Evolutionary conservation across 1,140 invertebrate genomes (phyloP).

Genomic region (Tetranychus cinnabarinus): DNA sequence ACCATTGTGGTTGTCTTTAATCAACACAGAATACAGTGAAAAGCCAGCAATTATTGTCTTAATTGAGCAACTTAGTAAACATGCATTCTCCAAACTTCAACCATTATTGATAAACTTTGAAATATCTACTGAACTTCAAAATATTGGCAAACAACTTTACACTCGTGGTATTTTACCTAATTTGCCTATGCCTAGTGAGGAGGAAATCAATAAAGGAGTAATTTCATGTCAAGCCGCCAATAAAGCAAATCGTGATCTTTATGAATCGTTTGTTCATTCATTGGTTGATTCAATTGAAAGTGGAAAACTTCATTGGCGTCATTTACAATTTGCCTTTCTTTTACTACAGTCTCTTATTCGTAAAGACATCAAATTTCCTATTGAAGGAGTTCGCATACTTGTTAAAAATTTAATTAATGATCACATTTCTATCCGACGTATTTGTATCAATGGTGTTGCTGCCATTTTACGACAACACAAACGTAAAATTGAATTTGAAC

Average conservation of each 20-base stretch:
- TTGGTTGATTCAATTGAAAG: conserved; percentile 35
- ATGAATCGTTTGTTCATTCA: conserved; percentile 33
- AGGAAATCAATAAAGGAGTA: background rate
- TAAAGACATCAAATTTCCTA: conserved; percentile 36
- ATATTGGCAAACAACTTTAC: background rate
- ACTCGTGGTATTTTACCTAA: background rate
- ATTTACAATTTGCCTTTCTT: conserved; percentile 42
- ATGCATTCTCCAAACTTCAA: conserved; percentile 26
- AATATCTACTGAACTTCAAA: conserved; percentile 13
- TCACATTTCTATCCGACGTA: conserved; percentile 43
- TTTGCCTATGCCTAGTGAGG: background rate
- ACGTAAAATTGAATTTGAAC: conserved; percentile 28
- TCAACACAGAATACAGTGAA: conserved; percentile 45
- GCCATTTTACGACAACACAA: conserved; percentile 53
- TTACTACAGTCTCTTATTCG: conserved; percentile 44
- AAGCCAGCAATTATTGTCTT: conserved; percentile 50
- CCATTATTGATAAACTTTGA: conserved; percentile 23
- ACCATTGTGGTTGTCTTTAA: conserved; percentile 45
- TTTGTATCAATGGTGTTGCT: conserved; percentile 33
- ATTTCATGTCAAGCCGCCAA: conserved; percentile 17
- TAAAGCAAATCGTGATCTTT: conserved; percentile 27
- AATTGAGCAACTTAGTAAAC: conserved; percentile 32
- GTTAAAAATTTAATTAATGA: conserved; percentile 44
- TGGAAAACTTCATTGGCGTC: conserved; percentile 54
- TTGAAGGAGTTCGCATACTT: conserved; percentile 37